phyloP scores from a whole-genome alignment of 1,140 invertebrate genomes.

The Lethocerus indicus region DNA sequence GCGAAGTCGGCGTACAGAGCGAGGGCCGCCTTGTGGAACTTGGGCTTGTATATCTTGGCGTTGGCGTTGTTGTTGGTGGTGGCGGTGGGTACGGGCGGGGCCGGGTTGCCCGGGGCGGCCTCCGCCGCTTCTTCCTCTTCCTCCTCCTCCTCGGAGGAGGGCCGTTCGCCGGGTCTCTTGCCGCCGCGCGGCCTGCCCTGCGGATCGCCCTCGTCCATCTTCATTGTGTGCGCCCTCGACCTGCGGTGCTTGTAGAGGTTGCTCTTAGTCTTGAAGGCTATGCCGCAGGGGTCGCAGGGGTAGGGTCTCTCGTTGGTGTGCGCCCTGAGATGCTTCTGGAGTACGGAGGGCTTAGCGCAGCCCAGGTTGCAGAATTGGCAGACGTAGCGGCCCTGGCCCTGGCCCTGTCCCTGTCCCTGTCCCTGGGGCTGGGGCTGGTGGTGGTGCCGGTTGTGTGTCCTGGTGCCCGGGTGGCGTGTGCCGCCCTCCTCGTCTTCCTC shows the following conservation, averaged over 20 bases:
- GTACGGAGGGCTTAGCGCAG: conserved; percentile 84
- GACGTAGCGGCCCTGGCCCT: conserved; percentile 40
- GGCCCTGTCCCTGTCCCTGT: neutral
- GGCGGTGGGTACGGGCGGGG: no score
- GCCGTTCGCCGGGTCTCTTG: conserved; percentile 12
- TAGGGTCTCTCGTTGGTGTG: conserved; percentile 87
- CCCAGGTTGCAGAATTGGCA: conserved; percentile 75
- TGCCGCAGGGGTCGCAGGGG: conserved; percentile 73
- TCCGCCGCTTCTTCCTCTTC: neutral
- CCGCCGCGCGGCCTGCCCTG: no score
- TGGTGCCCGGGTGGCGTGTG: neutral
- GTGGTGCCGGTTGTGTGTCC: no score
- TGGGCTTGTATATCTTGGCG: conserved; percentile 51
- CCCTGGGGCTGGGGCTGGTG: no score
- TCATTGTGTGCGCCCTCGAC: conserved; percentile 61
- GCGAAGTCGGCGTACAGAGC: no score
- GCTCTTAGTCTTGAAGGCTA: conserved; percentile 87
- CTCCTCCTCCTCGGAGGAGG: neutral
- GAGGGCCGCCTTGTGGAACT: conserved; percentile 52
- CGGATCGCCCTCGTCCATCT: conserved; percentile 32
- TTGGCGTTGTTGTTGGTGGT: conserved; percentile 6
- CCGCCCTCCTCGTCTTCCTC: neutral
- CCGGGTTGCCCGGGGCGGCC: no score
- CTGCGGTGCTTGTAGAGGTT: conserved; percentile 84
- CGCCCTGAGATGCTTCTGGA: conserved; percentile 82